Evolutionary conservation across 2,113 vertebrate genomes (phyloP).

Genomic region (Agapornis roseicollis): DNA sequence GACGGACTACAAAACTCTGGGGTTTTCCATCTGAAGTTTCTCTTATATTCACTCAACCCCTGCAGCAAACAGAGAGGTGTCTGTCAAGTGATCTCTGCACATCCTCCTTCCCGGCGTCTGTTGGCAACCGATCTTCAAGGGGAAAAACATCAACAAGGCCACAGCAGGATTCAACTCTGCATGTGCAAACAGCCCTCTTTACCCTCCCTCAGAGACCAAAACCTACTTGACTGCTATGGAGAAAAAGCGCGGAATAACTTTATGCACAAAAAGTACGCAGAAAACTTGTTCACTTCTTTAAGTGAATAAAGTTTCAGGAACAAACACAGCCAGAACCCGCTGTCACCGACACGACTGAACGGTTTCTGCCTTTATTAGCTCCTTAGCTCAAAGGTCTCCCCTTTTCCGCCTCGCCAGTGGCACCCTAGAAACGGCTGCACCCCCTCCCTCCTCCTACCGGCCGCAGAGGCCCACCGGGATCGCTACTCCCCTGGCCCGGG

Average conservation of each 20-base stretch:
- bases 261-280: not conserved
- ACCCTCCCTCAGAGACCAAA: not conserved
- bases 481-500: not conserved
- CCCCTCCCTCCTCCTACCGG: not conserved
- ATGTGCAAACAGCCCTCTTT: not conserved
- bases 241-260: not conserved
- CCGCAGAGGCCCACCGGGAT: not conserved
- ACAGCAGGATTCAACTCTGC: not conserved
- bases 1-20: conserved; percentile 53
- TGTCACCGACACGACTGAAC: not conserved
- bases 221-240: not conserved
- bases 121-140: accelerated
- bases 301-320: not conserved
- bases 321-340: not conserved
- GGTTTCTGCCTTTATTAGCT: no score
- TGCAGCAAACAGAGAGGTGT: conserved; percentile 50
- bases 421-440: not conserved
- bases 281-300: not conserved
- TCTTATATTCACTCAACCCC: conserved; percentile 84
- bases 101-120: not conserved
- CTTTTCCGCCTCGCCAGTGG: not conserved
- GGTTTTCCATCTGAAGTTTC: conserved; percentile 76
- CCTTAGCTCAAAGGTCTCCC: not conserved
- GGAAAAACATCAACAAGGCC: not conserved
- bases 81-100: accelerated